Percentiles rank a stretch among this genome's conserved stretches.
Evolutionary conservation across 2,113 vertebrate genomes (phyloP).

Genomic region (Lipophrys pholis): DNA sequence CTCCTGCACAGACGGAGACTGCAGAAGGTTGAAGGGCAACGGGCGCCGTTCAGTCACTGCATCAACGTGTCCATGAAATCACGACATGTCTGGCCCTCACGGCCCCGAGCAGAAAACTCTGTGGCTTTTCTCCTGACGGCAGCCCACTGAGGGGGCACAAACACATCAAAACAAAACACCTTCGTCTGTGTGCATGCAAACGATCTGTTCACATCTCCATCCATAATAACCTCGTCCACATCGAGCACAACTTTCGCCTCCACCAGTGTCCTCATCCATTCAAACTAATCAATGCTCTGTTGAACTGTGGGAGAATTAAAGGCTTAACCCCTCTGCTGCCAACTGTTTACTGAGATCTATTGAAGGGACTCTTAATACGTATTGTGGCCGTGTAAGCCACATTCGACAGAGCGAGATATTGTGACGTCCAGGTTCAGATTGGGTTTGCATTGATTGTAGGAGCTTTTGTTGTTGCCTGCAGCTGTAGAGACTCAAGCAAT

Average conservation of each 20-base stretch:
- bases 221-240: conserved; percentile 30
- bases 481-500: neutral
- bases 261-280: conserved; percentile 58
- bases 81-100: conserved; percentile 5
- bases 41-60: conserved; percentile 9
- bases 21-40: conserved; percentile 51
- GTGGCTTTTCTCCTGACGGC: too few species aligned
- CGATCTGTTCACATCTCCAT: conserved; percentile 8
- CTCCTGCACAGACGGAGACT: conserved; percentile 47
- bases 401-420: neutral
- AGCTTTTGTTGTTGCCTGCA: neutral
- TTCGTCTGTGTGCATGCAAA: neutral
- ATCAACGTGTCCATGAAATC: conserved; percentile 17
- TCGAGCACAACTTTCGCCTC: conserved; percentile 28
- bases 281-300: conserved; percentile 61
- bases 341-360: conserved; percentile 44
- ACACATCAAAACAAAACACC: neutral
- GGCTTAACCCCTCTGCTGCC: conserved; percentile 63
- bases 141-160: neutral
- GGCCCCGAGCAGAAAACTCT: neutral
- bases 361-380: neutral
- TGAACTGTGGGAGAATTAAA: conserved; percentile 67
- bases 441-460: neutral
- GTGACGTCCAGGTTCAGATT: neutral
- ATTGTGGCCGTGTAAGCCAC: neutral